phyloP scores from a whole-genome alignment of 2,888 invertebrate genomes.

The Periphyllus acericola region DNA sequence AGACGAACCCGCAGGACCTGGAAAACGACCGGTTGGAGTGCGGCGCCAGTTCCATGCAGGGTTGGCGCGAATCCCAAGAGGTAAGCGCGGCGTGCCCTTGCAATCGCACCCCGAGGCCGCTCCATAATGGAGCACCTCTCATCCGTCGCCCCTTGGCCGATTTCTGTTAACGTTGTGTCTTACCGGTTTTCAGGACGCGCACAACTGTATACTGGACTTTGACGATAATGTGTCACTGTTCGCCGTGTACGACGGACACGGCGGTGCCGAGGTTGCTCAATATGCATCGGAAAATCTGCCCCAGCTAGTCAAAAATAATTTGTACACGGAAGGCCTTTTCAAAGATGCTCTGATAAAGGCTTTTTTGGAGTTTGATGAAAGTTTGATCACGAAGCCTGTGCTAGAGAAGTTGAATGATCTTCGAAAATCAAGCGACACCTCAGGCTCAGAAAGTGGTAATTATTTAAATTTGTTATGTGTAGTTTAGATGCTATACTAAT shows the following conservation, averaged over 20 bases:
- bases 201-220: constrained; percentile 89
- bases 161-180: neutral
- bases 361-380: constrained; percentile 89
- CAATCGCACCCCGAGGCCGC: neutral
- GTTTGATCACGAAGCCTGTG: constrained; percentile 65
- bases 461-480: no score
- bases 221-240: constrained; percentile 87
- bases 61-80: constrained; percentile 98
- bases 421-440: neutral
- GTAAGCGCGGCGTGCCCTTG: constrained; percentile 70
- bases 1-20: constrained; percentile 87
- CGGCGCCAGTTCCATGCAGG: constrained; percentile 98
- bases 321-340: constrained; percentile 79
- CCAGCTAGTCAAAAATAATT: constrained; percentile 80
- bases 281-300: constrained; percentile 89
- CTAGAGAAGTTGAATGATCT: constrained; percentile 13
- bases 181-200: constrained; percentile 83
- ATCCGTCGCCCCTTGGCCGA: no score
- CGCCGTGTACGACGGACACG: constrained; percentile 99
- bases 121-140: no score
- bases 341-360: constrained; percentile 84
- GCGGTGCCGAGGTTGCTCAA: constrained; percentile 93
- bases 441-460: neutral
- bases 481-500: no score
- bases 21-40: constrained; percentile 78